These are phyloP conservation scores for Patagioenas fasciata DNA, from an alignment of 2,113 vertebrate genomes.

Conservation along the genomic window DNA sequence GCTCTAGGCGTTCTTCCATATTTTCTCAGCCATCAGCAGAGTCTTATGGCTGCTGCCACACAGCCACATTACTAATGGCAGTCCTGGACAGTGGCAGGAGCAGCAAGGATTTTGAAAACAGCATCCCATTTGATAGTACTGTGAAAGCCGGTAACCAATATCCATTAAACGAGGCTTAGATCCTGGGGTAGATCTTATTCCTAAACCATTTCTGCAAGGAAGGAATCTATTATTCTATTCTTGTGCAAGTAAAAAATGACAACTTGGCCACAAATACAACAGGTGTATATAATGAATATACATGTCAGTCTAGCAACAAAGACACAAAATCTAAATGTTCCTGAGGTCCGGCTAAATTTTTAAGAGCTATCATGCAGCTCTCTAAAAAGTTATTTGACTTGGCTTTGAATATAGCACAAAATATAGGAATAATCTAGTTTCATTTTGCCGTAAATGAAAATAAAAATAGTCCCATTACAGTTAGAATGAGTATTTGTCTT, in stretches of 20 bases:
- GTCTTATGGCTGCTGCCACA: background rate
- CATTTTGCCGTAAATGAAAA: background rate
- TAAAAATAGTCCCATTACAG: background rate
- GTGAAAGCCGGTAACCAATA: background rate
- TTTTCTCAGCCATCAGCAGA: background rate
- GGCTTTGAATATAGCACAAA: background rate
- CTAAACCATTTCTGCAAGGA: background rate
- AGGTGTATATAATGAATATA: background rate
- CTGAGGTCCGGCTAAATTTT: background rate
- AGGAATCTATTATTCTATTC: background rate
- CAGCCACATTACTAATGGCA: background rate
- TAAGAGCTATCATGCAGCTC: background rate
- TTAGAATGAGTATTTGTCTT: background rate
- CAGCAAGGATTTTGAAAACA: background rate
- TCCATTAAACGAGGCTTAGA: background rate
- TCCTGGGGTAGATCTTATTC: background rate
- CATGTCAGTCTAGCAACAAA: background rate
- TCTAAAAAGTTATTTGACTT: background rate
- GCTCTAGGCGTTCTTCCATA: background rate
- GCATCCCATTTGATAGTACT: background rate
- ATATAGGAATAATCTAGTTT: background rate
- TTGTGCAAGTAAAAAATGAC: background rate
- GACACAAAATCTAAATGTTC: background rate
- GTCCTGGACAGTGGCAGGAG: background rate
- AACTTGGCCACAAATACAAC: background rate